phyloP scores from a whole-genome alignment of 1,140 invertebrate genomes.

The Lepidurus couesii region DNA sequence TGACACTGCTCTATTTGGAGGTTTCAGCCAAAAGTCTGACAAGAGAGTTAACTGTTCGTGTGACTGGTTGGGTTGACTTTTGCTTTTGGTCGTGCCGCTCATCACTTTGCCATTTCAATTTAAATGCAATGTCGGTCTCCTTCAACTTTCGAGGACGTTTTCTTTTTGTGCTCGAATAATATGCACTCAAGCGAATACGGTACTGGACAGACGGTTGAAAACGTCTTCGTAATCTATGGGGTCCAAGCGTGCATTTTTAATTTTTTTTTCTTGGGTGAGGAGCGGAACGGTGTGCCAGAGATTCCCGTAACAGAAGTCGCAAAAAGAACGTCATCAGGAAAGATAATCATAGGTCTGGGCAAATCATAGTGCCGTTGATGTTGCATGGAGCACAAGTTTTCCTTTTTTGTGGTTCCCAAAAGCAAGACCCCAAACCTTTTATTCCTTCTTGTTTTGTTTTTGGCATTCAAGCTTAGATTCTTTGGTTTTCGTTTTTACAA shows the following conservation, averaged over 20 bases:
- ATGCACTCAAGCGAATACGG: neutral
- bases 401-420: neutral
- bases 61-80: too few species aligned
- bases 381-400: conserved; percentile 4
- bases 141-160: neutral
- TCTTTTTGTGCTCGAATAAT: neutral
- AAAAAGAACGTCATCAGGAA: conserved; percentile 4
- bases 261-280: neutral
- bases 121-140: neutral
- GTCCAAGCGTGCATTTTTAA: neutral
- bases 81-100: too few species aligned
- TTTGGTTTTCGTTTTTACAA: conserved; percentile 3
- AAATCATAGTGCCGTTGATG: neutral
- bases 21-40: too few species aligned
- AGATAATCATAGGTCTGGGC: conserved; percentile 3
- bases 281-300: neutral
- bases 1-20: too few species aligned
- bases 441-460: neutral
- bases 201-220: neutral
- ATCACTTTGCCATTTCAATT: neutral
- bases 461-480: conserved; percentile 5
- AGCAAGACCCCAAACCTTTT: neutral
- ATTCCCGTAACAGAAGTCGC: conserved; percentile 13
- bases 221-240: neutral
- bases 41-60: too few species aligned